phyloP scores from a whole-genome alignment of 2,797 vertebrate genomes.

The Gila robusta region DNA sequence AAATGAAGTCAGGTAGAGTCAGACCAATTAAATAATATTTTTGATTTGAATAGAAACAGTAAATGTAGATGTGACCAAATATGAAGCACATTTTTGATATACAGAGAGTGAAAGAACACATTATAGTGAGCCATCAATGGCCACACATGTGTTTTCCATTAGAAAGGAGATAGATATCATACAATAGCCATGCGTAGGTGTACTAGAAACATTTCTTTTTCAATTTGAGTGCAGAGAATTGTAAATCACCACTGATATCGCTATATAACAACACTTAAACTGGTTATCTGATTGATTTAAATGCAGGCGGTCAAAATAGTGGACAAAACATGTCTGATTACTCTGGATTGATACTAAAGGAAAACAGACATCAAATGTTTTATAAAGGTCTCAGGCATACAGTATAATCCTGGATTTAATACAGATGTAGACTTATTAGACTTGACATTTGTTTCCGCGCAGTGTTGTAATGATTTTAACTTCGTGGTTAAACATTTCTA shows the following conservation, averaged over 20 bases:
- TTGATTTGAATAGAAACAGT: neutral
- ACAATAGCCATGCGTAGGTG: slow-evolving; percentile 23
- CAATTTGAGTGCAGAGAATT: neutral
- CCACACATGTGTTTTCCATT: slow-evolving; percentile 59
- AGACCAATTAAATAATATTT: neutral
- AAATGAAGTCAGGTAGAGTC: neutral
- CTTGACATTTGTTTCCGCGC: slow-evolving; percentile 10
- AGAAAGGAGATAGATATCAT: slow-evolving; percentile 23
- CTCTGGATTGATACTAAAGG: neutral
- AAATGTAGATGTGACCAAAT: neutral
- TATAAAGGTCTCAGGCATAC: neutral
- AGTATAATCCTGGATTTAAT: slow-evolving; percentile 21
- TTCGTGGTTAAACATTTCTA: neutral
- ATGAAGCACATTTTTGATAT: slow-evolving; percentile 24
- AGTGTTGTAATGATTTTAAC: neutral
- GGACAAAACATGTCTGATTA: neutral
- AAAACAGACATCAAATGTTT: slow-evolving; percentile 9
- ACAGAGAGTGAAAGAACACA: slow-evolving; percentile 19
- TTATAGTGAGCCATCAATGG: slow-evolving; percentile 41
- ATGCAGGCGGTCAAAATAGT: neutral
- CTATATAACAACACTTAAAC: neutral
- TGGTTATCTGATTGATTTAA: neutral
- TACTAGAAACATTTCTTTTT: slow-evolving; percentile 1
- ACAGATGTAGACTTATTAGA: slow-evolving; percentile 12
- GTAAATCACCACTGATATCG: neutral